These are phyloP conservation scores for Drosophila gaucha DNA, from an alignment of 2,888 invertebrate genomes.

Conservation along the genomic window DNA sequence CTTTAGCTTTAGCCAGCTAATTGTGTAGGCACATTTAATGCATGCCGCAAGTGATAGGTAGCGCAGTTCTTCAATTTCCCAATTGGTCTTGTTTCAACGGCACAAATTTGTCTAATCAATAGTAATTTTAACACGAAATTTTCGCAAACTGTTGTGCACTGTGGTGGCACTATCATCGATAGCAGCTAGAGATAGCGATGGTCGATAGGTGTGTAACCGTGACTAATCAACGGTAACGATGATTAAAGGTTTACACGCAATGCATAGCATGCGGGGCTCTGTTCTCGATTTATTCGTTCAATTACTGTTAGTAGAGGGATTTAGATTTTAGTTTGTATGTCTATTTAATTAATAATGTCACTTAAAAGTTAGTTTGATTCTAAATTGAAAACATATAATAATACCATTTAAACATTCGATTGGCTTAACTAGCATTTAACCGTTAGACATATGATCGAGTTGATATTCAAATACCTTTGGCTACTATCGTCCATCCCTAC, in stretches of 20 bases:
- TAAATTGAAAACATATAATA: background rate
- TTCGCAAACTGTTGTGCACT: conserved; percentile 76
- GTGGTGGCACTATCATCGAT: conserved; percentile 66
- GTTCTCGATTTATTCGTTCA: background rate
- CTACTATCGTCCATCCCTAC: conserved; percentile 12
- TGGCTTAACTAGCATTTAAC: background rate
- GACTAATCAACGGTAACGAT: conserved; percentile 14
- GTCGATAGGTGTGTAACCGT: conserved; percentile 20
- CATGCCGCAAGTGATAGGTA: conserved; percentile 39
- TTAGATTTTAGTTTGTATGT: background rate
- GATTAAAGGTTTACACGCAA: background rate
- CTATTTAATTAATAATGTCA: background rate
- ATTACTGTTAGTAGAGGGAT: background rate
- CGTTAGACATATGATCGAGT: background rate
- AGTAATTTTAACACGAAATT: conserved; percentile 61
- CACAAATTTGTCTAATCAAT: conserved; percentile 57
- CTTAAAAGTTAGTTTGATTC: background rate
- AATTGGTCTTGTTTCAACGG: conserved; percentile 25
- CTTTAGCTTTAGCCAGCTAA: conserved; percentile 31
- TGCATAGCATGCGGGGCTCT: background rate
- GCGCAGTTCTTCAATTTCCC: conserved; percentile 20
- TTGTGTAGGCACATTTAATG: conserved; percentile 25
- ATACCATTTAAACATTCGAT: background rate
- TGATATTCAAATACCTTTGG: background rate
- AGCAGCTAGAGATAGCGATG: conserved; percentile 36